Evolutionary conservation across 2,113 vertebrate genomes (phyloP).

Genomic region (Vulpes lagopus): DNA sequence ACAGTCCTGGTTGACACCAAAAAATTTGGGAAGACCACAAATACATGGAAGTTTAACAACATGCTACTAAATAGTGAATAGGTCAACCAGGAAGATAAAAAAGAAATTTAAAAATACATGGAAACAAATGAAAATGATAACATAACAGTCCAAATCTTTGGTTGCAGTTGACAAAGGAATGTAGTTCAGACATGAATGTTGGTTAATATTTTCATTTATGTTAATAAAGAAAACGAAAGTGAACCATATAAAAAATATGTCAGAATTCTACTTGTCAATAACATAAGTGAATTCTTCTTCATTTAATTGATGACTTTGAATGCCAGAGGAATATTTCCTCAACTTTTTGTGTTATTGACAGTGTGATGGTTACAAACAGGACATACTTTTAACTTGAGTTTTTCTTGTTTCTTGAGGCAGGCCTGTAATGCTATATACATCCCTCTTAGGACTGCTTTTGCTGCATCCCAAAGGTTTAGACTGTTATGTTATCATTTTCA

Average conservation of each 20-base stretch:
- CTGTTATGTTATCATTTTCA: neutral
- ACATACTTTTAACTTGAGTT: neutral
- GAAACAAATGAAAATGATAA: no score
- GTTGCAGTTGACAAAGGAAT: neutral
- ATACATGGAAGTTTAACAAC: no score
- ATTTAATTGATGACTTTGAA: neutral
- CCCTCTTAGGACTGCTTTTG: neutral
- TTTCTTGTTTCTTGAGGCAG: neutral
- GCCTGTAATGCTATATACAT: neutral
- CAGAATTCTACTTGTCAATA: neutral
- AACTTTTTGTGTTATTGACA: neutral
- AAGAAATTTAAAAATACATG: no score
- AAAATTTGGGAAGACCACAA: no score
- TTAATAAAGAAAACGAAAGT: constrained; percentile 16
- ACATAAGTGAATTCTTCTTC: neutral
- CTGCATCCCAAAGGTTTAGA: neutral
- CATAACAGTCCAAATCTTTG: no score
- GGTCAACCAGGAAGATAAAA: no score
- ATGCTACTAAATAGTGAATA: no score
- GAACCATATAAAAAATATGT: neutral
- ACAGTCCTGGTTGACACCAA: neutral
- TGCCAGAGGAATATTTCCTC: neutral
- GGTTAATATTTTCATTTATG: neutral
- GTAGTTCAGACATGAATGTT: neutral
- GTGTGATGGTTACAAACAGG: neutral